These are phyloP conservation scores for Mythimna lalbum DNA, from an alignment of 2,888 invertebrate genomes.

Conservation along the genomic window DNA sequence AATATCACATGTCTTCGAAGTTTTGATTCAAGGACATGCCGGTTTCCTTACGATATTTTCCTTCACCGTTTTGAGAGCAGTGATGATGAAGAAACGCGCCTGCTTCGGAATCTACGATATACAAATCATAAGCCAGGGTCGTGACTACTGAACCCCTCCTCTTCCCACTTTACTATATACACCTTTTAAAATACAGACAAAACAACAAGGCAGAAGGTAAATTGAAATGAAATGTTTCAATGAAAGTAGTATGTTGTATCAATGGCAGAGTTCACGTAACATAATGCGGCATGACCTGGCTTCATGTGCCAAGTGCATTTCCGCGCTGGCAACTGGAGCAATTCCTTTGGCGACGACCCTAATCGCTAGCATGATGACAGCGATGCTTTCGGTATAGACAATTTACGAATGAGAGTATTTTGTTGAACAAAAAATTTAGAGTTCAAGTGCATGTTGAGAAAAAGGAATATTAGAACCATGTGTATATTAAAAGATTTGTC, in stretches of 20 bases:
- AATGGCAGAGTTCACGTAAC: constrained; percentile 11
- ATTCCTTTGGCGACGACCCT: constrained; percentile 33
- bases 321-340: constrained; percentile 37
- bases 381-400: not conserved
- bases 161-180: too few species aligned
- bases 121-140: too few species aligned
- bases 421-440: not conserved
- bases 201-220: too few species aligned
- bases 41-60: too few species aligned
- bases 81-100: too few species aligned
- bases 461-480: too few species aligned
- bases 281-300: not conserved
- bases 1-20: too few species aligned
- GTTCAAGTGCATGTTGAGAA: not conserved
- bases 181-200: too few species aligned
- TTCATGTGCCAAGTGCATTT: constrained; percentile 44
- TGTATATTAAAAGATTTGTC: not conserved
- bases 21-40: too few species aligned
- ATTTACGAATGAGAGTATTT: not conserved
- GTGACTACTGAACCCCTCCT: too few species aligned
- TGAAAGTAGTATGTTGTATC: not conserved
- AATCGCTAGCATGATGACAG: constrained; percentile 18
- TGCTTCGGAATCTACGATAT: too few species aligned
- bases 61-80: too few species aligned
- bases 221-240: not conserved